A percentile compares a stretch with the other conserved stretches of the same genome.
Evolutionary conservation across 2,797 vertebrate genomes (phyloP).

Genomic region (Rhinella marina): DNA sequence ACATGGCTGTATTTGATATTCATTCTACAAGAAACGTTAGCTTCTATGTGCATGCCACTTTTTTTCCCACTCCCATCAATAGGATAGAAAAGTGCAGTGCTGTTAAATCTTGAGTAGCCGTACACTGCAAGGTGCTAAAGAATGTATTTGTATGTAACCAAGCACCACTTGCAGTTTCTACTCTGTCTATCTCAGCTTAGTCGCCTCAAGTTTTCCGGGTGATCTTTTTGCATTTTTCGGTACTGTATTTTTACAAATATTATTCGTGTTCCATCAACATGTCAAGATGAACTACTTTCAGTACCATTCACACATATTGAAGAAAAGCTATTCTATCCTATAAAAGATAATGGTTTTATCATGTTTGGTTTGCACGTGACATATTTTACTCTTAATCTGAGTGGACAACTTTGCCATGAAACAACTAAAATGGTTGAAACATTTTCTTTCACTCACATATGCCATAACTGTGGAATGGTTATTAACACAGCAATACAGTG

Average conservation of each 20-base stretch:
- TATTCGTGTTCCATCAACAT: background rate
- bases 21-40: too few species aligned
- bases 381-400: background rate
- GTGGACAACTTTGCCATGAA: background rate
- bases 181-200: too few species aligned
- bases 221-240: too few species aligned
- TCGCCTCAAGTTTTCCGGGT: too few species aligned
- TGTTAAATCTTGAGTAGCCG: too few species aligned
- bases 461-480: background rate
- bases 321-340: background rate
- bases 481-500: background rate
- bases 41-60: too few species aligned
- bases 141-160: too few species aligned
- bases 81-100: too few species aligned
- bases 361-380: background rate
- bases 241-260: background rate
- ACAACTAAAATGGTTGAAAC: background rate
- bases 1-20: too few species aligned
- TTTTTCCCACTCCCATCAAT: too few species aligned
- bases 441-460: background rate
- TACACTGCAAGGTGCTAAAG: too few species aligned
- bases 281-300: background rate
- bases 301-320: background rate
- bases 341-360: constrained; percentile 8
- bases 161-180: too few species aligned